These are phyloP conservation scores for Diadema setosum DNA, from an alignment of 35 echinoderm and acorn worm genomes.

Conservation along the genomic window DNA sequence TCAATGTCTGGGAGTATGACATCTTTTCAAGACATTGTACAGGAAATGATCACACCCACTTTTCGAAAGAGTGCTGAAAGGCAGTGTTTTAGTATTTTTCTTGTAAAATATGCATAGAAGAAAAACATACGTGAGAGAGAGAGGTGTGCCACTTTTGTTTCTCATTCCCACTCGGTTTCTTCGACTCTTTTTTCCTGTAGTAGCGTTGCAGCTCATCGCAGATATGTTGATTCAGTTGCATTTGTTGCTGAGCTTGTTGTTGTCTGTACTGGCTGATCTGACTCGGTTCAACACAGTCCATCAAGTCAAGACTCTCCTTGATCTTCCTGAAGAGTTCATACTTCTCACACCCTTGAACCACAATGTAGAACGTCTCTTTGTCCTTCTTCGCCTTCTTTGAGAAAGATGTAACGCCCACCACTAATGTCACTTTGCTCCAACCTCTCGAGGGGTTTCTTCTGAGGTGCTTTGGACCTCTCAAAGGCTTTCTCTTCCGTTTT, in stretches of 20 bases:
- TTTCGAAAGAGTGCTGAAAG: no score
- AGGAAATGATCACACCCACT: no score
- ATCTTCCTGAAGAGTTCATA: constrained; percentile 90
- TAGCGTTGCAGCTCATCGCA: no score
- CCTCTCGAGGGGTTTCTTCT: constrained; percentile 63
- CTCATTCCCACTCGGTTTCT: no score
- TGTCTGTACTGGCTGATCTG: constrained; percentile 29
- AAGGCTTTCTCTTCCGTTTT: constrained; percentile 73
- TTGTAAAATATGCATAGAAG: no score
- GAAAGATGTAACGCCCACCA: constrained; percentile 41
- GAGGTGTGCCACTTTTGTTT: no score
- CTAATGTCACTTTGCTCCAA: constrained; percentile 25
- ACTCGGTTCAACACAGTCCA: constrained; percentile 52
- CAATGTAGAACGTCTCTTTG: constrained; percentile 47
- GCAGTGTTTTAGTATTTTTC: no score
- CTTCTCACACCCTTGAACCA: constrained; percentile 61
- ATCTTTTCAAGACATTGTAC: no score
- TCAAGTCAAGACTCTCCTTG: constrained; percentile 81
- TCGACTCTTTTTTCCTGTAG: no score
- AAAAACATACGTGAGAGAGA: no score
- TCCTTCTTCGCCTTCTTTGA: constrained; percentile 64
- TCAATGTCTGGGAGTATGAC: no score
- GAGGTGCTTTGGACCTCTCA: constrained; percentile 9
- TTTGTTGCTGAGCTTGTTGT: constrained; percentile 39
- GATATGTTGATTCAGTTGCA: constrained; percentile 33